A percentile compares a stretch with the other conserved stretches of the same genome.
These are phyloP conservation scores for Halcyon chelicuti DNA, from an alignment of 2,797 vertebrate genomes.

Conservation along the genomic window DNA sequence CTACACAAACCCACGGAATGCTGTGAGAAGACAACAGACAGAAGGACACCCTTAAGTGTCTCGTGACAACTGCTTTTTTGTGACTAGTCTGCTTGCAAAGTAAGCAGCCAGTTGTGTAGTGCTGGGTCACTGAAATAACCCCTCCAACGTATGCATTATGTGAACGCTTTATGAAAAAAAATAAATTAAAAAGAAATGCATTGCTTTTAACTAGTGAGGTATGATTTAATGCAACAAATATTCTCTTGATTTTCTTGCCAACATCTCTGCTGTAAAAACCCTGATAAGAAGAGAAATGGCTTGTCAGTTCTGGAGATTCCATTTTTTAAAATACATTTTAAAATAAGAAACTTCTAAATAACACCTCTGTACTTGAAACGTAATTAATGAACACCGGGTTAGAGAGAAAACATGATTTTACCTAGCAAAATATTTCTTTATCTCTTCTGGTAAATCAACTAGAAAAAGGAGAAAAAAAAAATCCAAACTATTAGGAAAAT, in stretches of 20 bases:
- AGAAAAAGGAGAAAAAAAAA: constrained; percentile 35
- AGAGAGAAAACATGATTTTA: constrained; percentile 48
- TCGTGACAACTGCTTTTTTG: background rate
- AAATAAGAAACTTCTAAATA: constrained; percentile 44
- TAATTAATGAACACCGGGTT: background rate
- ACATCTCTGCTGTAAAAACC: background rate
- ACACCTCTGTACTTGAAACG: background rate
- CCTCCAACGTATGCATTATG: background rate
- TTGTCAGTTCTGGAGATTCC: constrained; percentile 1
- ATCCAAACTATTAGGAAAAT: background rate
- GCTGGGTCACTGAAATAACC: background rate
- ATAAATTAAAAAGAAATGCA: background rate
- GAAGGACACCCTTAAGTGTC: background rate
- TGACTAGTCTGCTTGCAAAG: background rate
- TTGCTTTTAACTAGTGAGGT: constrained; percentile 40
- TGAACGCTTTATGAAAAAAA: background rate
- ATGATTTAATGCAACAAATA: background rate
- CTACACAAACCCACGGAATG: background rate
- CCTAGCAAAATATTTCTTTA: background rate
- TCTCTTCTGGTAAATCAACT: constrained; percentile 29
- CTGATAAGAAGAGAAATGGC: constrained; percentile 10
- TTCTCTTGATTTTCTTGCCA: constrained; percentile 2
- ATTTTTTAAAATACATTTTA: background rate
- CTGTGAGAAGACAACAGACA: background rate
- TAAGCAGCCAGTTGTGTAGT: background rate